These are phyloP conservation scores for Scaptomyza reducta DNA, from an alignment of 2,888 invertebrate genomes.

Conservation along the genomic window DNA sequence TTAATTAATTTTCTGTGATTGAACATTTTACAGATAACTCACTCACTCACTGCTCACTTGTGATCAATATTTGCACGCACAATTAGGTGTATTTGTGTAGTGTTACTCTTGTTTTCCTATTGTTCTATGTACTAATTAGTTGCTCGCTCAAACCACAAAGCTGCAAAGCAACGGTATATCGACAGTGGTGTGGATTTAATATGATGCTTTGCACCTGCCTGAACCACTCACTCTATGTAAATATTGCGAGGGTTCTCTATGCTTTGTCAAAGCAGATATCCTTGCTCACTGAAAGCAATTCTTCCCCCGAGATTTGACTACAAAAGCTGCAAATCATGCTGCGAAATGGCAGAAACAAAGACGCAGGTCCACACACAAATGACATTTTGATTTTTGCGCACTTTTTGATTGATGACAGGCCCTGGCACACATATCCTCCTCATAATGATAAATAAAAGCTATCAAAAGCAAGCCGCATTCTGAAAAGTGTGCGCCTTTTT, in stretches of 20 bases:
- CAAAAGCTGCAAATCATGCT: slow-evolving; percentile 41
- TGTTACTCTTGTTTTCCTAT: no score
- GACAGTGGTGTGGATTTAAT: slow-evolving; percentile 3
- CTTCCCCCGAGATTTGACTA: slow-evolving; percentile 34
- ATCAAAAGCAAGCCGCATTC: slow-evolving; percentile 59
- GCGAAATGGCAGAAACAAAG: slow-evolving; percentile 45
- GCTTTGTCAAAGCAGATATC: slow-evolving; percentile 13
- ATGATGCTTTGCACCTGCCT: slow-evolving; percentile 31
- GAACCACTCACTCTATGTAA: neutral
- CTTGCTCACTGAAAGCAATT: slow-evolving; percentile 26
- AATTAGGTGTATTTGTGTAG: neutral
- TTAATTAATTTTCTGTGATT: slow-evolving; percentile 78
- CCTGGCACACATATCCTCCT: slow-evolving; percentile 42
- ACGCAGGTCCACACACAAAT: slow-evolving; percentile 39
- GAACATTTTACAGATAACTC: slow-evolving; percentile 64
- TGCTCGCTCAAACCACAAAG: neutral
- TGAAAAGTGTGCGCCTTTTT: slow-evolving; percentile 71
- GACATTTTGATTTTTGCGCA: slow-evolving; percentile 81
- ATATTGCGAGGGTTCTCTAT: slow-evolving; percentile 13
- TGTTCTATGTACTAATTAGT: neutral
- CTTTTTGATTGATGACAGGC: slow-evolving; percentile 81
- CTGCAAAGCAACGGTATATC: neutral
- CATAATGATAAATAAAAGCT: slow-evolving; percentile 73
- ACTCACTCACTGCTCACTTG: slow-evolving; percentile 29
- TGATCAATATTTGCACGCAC: neutral